Evolutionary conservation across 37 sponge, comb jelly and placozoan species (phyloP), one percentile per base, ranked within the genome.

Genomic region (Cladorhizidae sp.): DNA sequence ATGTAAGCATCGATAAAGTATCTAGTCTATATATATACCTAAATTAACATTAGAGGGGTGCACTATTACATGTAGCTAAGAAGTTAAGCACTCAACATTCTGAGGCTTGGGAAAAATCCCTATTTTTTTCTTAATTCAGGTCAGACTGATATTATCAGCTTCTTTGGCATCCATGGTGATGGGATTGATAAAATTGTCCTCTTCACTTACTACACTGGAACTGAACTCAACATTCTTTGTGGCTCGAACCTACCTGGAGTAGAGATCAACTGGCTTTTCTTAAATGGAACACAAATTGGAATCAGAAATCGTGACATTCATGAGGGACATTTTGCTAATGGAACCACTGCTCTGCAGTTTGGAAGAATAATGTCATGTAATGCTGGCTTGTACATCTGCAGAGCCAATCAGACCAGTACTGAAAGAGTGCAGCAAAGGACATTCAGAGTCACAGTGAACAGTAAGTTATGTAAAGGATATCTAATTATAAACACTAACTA

Each of bases 131-230:
- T 64, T 64, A 23, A 37, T 68, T 17, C 42, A 77, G 78, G 64
- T 28, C 29, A 61, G 20, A 21, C 43, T 22, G 57, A 54, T 41
- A 18, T 67, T 32, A 79, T 79, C 37, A 54, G n/a, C 70, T 22
- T 1, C 41, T 81, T 83, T 74, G 83, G 83, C 15, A 12, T 64
- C 25, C 35, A 75, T 64, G 83, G 83, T 1, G 40, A 83, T 64
- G 75, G 67, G 5, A 23, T 74, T 22, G 83, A 83, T 25, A 83
- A 39, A 51, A 54, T 37, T 22, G 20, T 45, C 8, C n/a, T 32
- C 42, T 41, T 3, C 14, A 51, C 63, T 3, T 32, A 40, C 23
- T 32, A 40, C n/a, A n/a, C n/a, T 61, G 31, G 25, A 31, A 45
- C 55, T 3, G 67, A 74, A 21, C 0, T 83, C 75, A 22, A 36